Evolutionary conservation across 2,888 invertebrate species (phyloP).

Genomic region (Tipula helvola): DNA sequence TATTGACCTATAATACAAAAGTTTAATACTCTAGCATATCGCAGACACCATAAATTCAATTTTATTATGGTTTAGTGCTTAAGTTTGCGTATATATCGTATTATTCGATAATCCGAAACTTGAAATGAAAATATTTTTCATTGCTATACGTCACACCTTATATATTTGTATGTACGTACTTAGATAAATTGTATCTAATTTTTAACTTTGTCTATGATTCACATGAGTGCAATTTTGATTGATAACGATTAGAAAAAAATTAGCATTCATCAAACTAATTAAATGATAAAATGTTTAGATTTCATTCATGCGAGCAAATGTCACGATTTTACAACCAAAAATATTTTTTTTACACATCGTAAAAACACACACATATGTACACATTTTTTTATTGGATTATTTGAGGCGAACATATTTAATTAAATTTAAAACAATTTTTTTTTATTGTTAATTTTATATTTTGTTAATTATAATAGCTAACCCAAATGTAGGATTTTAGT

Average conservation of each 20-base stretch:
- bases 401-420: not conserved
- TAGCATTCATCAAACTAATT: not conserved
- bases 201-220: not conserved
- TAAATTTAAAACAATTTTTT: not conserved
- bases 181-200: no score
- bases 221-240: not conserved
- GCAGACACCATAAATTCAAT: no score
- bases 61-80: no score
- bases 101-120: not conserved
- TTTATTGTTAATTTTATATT: not conserved
- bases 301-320: not conserved
- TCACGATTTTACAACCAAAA: not conserved
- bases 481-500: not conserved
- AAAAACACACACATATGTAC: not conserved
- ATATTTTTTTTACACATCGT: not conserved
- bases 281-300: not conserved
- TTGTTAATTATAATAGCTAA: not conserved
- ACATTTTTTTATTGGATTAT: not conserved
- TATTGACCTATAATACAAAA: no score
- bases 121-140: no score
- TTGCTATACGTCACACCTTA: no score
- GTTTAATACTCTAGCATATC: no score
- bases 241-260: not conserved
- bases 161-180: no score
- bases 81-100: no score